Conservation (phyloP, 2,113 vertebrate genomes). For the Rissa tridactyla region DNA sequence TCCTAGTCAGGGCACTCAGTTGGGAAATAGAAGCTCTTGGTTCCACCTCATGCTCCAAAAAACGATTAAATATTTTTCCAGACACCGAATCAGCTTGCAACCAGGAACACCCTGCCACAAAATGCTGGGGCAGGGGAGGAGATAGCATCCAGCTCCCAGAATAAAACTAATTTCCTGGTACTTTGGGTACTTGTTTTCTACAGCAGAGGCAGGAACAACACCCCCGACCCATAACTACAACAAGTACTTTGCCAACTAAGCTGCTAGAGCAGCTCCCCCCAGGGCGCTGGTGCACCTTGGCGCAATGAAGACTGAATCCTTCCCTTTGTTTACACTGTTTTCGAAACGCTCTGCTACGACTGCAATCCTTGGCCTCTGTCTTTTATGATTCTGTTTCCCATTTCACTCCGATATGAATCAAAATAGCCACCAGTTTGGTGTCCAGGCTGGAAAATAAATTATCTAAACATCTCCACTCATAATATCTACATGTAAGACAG, state of each 20-base stretch:
- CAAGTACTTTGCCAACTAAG: background rate
- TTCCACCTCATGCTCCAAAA: background rate
- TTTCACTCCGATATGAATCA: background rate
- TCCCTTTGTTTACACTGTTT: background rate
- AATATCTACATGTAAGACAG: background rate
- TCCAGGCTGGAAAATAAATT: background rate
- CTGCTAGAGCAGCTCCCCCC: background rate
- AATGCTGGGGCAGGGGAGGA: background rate
- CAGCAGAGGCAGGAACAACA: background rate
- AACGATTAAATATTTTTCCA: background rate
- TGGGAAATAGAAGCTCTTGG: background rate
- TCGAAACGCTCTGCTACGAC: background rate
- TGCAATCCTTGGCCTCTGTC: background rate
- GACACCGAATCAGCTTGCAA: background rate
- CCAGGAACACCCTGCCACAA: background rate
- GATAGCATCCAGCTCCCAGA: background rate
- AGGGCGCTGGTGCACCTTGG: background rate
- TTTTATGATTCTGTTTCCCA: background rate
- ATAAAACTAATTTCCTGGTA: background rate
- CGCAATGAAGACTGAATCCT: background rate
- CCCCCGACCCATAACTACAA: background rate
- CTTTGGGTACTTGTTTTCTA: background rate
- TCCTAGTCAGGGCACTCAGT: background rate
- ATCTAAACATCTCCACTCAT: background rate
- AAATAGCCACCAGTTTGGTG: background rate